phyloP scores from a whole-genome alignment of 2,888 invertebrate species.

The Erebia aethiops region DNA sequence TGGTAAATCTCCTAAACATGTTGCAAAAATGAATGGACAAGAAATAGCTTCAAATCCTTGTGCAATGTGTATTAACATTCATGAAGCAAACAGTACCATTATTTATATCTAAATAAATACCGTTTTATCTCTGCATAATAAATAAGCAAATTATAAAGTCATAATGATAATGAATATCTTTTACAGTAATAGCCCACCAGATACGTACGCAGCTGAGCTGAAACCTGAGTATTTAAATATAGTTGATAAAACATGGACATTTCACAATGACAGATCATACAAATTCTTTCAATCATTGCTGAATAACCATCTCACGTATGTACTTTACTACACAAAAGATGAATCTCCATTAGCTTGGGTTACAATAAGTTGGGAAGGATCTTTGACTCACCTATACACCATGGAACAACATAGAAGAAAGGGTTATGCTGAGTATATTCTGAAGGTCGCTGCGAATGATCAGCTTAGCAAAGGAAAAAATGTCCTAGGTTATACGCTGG shows the following conservation, averaged over 20 bases:
- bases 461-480: constrained; percentile 43
- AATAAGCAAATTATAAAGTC: background rate
- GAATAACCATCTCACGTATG: constrained; percentile 43
- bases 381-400: constrained; percentile 57
- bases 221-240: constrained; percentile 42
- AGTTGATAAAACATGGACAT: constrained; percentile 47
- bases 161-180: background rate
- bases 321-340: constrained; percentile 43
- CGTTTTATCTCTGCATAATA: too few species aligned
- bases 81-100: too few species aligned
- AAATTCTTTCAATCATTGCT: constrained; percentile 43
- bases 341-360: constrained; percentile 54
- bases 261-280: constrained; percentile 37
- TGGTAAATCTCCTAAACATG: too few species aligned
- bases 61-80: too few species aligned
- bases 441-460: constrained; percentile 50
- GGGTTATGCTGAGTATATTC: constrained; percentile 56
- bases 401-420: constrained; percentile 54
- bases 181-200: constrained; percentile 42
- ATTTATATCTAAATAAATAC: too few species aligned
- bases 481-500: constrained; percentile 44
- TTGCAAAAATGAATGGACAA: background rate
- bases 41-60: too few species aligned
- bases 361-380: constrained; percentile 53
- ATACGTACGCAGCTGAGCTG: constrained; percentile 44